phyloP scores from a whole-genome alignment of 2,797 vertebrate species.

The Numenius phaeopus region DNA sequence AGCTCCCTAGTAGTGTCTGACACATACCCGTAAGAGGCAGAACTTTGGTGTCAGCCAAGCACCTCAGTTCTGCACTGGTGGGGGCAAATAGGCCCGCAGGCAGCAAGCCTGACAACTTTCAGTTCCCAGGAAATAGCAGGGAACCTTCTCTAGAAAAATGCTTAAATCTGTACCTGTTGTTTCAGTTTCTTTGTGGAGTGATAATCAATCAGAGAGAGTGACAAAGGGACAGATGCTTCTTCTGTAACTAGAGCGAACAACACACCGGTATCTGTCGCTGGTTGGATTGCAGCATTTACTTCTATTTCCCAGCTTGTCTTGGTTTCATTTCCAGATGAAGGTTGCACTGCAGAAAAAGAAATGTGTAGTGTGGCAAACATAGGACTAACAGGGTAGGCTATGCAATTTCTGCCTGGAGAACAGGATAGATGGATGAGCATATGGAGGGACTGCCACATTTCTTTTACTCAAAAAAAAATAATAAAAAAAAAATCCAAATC shows the following conservation, averaged over 20 bases:
- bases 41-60: not conserved
- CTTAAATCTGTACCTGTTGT: slow-evolving; percentile 83
- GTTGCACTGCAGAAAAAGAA: slow-evolving; percentile 64
- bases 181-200: slow-evolving; percentile 88
- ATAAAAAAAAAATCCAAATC: not conserved
- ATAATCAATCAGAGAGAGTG: slow-evolving; percentile 90
- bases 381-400: not conserved
- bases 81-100: not conserved
- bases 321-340: slow-evolving; percentile 58
- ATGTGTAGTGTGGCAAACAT: not conserved
- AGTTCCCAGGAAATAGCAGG: not conserved
- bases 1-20: not conserved
- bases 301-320: slow-evolving; percentile 84
- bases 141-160: not conserved
- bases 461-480: not conserved
- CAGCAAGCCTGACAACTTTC: not conserved
- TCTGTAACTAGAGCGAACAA: slow-evolving; percentile 89
- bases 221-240: slow-evolving; percentile 85
- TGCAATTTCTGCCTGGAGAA: not conserved
- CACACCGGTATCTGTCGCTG: slow-evolving; percentile 88
- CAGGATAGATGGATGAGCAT: not conserved
- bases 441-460: not conserved
- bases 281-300: slow-evolving; percentile 84
- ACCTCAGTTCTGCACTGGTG: not conserved
- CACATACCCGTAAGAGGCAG: not conserved